Base-by-base conservation (phyloP, 2,113 vertebrate genomes). In the Emberiza fucata region DNA sequence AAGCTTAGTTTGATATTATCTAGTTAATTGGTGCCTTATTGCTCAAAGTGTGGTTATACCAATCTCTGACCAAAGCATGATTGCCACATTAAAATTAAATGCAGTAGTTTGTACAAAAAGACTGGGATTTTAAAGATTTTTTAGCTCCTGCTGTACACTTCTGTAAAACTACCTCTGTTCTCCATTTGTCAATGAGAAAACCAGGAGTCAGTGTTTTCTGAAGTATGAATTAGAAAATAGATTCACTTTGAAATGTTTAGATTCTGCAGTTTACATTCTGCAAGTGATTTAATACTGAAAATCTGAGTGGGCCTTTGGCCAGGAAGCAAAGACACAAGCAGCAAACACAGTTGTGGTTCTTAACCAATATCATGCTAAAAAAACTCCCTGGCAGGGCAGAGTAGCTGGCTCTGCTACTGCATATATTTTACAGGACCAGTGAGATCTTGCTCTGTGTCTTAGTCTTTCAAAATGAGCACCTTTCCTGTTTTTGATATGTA, bases 111-210 rank as follows among this genome's bases (percentile, higher is more conserved):
- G 6, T 7, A 33, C 25, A 65, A 82, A 78, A 24, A 54, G 4
- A 12, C 7, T 6, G 1, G 9, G 2, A 0, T 11, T 45, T 65
- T 63, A 6, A 4, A 5, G 3, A 23, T 17, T 44, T 57, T 87
- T 86, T 48, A 54, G 5, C 35, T 88, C 14, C 8, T 19, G 20
- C 31, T 66, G 4, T 51, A 24, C 5, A 57, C 3, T 44, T 57
- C 72, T 57, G 7, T 47, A 12, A 44, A 83, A 33, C 3, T 12
- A 23, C 9, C 10, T 27, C 16, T 59, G 15, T 25, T 75, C n/a
- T 86, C 51, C 18, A 7, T 57, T 72, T 53, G 18, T 18, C 14
- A 76, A 16, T 29, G 19, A 87, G 10, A 70, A 86, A 90, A 12
- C 6, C 3, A 1, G 7, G 4, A 59, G 23, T 44, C 7, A 11